Percentiles rank a stretch among this genome's conserved stretches.
phyloP scores from a whole-genome alignment of 2,888 invertebrate species.

The Trichacis sp. region DNA sequence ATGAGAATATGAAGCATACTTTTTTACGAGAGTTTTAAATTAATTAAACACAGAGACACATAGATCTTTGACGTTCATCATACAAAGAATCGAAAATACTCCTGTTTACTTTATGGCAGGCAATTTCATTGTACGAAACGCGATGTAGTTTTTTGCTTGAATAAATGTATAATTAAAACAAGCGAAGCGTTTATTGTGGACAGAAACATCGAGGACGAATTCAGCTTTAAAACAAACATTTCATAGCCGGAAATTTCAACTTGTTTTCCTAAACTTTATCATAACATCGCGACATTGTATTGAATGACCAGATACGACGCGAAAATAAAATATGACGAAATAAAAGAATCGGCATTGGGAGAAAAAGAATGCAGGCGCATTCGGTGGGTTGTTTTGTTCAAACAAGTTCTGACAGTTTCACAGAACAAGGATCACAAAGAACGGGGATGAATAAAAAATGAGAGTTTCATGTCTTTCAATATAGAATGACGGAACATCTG shows the following conservation, averaged over 20 bases:
- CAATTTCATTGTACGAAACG: neutral
- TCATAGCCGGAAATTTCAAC: constrained; percentile 11
- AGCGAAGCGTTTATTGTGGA: neutral
- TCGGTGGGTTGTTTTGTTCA: constrained; percentile 37
- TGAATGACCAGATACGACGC: constrained; percentile 32
- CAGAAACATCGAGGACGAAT: neutral
- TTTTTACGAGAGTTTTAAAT: no score
- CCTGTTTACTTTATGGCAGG: neutral
- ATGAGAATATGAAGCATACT: no score
- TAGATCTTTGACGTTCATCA: no score
- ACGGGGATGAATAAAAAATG: neutral
- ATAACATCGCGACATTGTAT: constrained; percentile 33
- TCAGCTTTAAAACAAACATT: constrained; percentile 8
- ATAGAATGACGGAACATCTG: neutral
- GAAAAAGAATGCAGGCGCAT: constrained; percentile 28
- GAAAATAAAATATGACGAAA: constrained; percentile 33
- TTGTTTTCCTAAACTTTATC: constrained; percentile 23
- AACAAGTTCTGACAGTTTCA: constrained; percentile 27
- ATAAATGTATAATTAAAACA: neutral
- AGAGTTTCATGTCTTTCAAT: neutral
- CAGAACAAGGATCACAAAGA: constrained; percentile 13
- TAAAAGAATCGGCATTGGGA: constrained; percentile 33
- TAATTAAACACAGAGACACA: no score
- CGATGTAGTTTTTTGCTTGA: neutral
- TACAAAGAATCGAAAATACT: no score